Conservation (phyloP, 2,888 invertebrate species). For the Slavum lentiscoides region DNA sequence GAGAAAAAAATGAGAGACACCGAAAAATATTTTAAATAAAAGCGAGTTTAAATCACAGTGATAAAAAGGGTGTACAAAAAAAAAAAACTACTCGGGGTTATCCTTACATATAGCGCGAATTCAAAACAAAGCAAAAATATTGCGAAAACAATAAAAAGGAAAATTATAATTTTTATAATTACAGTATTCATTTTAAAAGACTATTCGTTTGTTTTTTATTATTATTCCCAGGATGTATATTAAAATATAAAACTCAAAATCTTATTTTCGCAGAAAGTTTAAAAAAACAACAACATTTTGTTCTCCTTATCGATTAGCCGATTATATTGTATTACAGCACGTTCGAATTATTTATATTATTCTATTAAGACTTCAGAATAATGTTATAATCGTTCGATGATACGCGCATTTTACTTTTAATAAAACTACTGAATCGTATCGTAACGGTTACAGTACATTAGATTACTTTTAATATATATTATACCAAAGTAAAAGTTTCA, state of each 20-base stretch:
- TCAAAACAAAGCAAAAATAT: background rate
- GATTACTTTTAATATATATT: no score
- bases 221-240: background rate
- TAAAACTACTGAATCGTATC: no score
- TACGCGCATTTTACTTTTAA: no score
- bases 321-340: background rate
- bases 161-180: constrained; percentile 32
- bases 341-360: background rate
- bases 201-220: background rate
- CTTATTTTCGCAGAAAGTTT: background rate
- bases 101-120: background rate
- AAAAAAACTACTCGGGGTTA: background rate
- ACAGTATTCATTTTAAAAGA: constrained; percentile 6
- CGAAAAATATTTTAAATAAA: background rate
- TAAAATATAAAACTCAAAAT: background rate
- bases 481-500: no score
- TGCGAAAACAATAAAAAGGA: background rate
- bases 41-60: constrained; percentile 19
- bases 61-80: background rate
- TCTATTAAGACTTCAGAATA: no score
- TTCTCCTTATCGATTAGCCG: background rate
- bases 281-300: background rate
- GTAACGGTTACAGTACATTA: no score
- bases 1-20: background rate
- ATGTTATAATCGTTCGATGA: no score